Evolutionary conservation across 2,113 vertebrate species (phyloP).

Genomic region (Cephalopterus ornatus): DNA sequence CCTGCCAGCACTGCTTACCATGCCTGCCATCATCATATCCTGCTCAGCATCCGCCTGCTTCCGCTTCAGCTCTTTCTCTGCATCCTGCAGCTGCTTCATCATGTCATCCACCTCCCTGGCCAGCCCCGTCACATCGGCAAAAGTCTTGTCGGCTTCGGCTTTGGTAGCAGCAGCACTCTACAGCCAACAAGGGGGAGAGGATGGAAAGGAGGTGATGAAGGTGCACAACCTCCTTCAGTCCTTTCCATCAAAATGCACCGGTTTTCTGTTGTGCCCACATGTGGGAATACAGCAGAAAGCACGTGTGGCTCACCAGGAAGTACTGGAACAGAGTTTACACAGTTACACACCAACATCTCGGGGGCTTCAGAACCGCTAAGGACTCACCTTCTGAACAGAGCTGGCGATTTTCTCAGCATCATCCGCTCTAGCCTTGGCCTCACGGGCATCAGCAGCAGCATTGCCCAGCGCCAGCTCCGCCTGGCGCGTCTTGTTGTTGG

Average conservation of each 20-base stretch:
- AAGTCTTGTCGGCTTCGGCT: constrained; percentile 85
- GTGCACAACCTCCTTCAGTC: background rate
- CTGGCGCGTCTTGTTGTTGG: constrained; percentile 87
- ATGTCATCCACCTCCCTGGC: constrained; percentile 83
- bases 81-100: constrained; percentile 85
- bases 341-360: background rate
- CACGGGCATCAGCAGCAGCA: constrained; percentile 82
- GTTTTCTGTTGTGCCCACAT: background rate
- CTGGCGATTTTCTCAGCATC: constrained; percentile 87
- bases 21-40: constrained; percentile 95
- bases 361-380: background rate
- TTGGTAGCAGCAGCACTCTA: constrained; percentile 88
- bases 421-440: constrained; percentile 87
- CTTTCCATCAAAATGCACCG: background rate
- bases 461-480: constrained; percentile 86
- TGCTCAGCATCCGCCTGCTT: constrained; percentile 86
- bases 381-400: constrained; percentile 85
- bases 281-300: background rate
- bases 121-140: constrained; percentile 82
- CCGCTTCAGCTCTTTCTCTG: constrained; percentile 81
- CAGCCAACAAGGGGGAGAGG: background rate
- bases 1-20: constrained; percentile 71
- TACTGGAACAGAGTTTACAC: background rate
- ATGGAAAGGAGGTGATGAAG: background rate
- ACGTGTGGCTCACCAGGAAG: fast-evolving